These are phyloP conservation scores for Coregonus suidteri DNA, from an alignment of 2,797 vertebrate species.

Conservation along the genomic window DNA sequence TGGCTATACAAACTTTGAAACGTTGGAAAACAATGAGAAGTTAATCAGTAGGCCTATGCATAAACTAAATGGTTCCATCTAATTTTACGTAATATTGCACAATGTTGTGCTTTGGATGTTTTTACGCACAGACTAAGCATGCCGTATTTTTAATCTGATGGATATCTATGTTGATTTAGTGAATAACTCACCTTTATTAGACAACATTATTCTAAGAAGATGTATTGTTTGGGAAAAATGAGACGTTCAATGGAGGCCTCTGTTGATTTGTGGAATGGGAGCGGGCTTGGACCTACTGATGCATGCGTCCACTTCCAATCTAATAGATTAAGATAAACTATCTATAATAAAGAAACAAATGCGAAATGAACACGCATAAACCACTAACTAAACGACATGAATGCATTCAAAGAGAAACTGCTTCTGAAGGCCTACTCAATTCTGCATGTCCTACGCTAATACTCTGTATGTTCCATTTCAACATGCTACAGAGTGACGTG, in stretches of 20 bases:
- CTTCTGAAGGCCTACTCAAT: not conserved
- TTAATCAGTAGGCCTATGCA: not conserved
- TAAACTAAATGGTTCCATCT: not conserved
- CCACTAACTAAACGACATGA: not conserved
- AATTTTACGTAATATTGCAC: not conserved
- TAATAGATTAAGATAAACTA: not conserved
- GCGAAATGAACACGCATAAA: not conserved
- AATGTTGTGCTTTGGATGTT: not conserved
- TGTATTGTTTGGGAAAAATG: not conserved
- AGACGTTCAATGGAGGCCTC: not conserved
- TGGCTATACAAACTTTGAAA: not conserved
- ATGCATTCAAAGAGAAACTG: not conserved
- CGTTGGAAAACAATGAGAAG: not conserved
- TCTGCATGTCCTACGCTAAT: not conserved
- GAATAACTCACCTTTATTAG: not conserved
- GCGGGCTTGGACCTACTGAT: not conserved
- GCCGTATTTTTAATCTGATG: not conserved
- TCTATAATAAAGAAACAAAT: not conserved
- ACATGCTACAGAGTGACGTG: not conserved
- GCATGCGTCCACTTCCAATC: not conserved
- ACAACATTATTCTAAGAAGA: not conserved
- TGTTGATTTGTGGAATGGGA: not conserved
- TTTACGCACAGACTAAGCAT: not conserved
- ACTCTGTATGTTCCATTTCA: not conserved
- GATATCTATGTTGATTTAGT: not conserved